Percentiles rank a stretch among this genome's conserved stretches.
These are phyloP conservation scores for Lasioglossum malachurum DNA, from an alignment of 2,888 invertebrate species.

Conservation along the genomic window DNA sequence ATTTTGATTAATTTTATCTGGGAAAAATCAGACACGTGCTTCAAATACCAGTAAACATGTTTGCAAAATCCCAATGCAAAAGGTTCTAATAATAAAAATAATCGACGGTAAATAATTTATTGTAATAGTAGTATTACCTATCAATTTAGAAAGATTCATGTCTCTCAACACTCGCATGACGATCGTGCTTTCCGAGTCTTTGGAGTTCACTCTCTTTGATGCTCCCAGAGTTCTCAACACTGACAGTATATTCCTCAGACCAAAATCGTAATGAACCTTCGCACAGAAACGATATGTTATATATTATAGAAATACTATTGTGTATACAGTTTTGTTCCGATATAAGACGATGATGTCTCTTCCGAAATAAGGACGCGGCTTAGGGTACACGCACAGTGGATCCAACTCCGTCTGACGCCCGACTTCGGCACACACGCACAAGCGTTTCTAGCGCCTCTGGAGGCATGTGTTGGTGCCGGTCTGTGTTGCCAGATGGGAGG, in stretches of 20 bases:
- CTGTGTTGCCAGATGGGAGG: too few species aligned
- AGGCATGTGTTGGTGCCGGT: too few species aligned
- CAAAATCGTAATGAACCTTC: conserved; percentile 98
- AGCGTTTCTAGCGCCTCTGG: too few species aligned
- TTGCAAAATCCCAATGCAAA: too few species aligned
- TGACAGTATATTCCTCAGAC: conserved; percentile 97
- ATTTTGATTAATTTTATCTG: too few species aligned
- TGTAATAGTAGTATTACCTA: conserved; percentile 84
- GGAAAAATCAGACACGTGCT: too few species aligned
- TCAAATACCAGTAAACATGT: too few species aligned
- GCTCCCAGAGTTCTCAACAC: conserved; percentile 97
- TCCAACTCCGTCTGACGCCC: too few species aligned
- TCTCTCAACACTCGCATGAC: conserved; percentile 98
- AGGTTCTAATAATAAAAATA: too few species aligned
- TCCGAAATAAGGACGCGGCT: background rate
- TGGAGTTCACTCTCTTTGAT: conserved; percentile 94
- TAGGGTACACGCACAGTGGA: too few species aligned
- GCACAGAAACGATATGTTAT: conserved; percentile 9
- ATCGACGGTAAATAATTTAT: background rate
- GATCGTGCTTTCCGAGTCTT: conserved; percentile 97
- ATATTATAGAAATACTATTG: background rate
- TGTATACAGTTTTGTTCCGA: background rate
- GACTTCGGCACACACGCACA: too few species aligned
- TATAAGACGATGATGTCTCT: background rate
- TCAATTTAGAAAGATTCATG: conserved; percentile 98